phyloP scores from a whole-genome alignment of 1,140 invertebrate species.

The Tetragnatha versicolor region DNA sequence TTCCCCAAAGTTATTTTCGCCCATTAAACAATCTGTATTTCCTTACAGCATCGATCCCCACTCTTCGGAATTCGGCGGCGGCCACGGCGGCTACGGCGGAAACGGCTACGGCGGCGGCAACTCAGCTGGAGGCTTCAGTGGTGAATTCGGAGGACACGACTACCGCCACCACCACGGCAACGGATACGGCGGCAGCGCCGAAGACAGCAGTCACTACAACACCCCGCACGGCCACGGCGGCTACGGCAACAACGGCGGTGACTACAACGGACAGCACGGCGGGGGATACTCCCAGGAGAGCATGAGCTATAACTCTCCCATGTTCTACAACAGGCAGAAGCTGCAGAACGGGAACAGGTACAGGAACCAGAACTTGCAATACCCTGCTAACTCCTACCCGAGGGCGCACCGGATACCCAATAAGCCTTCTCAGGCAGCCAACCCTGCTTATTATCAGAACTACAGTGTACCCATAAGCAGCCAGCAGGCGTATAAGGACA shows the following conservation, averaged over 20 bases:
- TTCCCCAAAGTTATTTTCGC: no score
- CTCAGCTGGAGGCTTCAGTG: no score
- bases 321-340: not conserved
- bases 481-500: not conserved
- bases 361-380: not conserved
- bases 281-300: not conserved
- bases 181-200: not conserved
- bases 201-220: not conserved
- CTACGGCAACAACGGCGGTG: not conserved
- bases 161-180: not conserved
- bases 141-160: not conserved
- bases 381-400: constrained; percentile 29
- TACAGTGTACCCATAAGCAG: not conserved
- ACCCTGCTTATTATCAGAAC: not conserved
- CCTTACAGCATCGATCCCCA: constrained; percentile 26
- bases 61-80: not conserved
- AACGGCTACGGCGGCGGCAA: no score
- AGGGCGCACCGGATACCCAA: constrained; percentile 16
- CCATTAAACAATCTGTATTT: not conserved
- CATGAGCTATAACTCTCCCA: not conserved
- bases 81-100: not conserved
- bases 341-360: not conserved
- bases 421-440: not conserved
- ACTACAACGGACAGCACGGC: not conserved
- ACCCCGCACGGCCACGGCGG: not conserved